Evolutionary conservation across 2,888 invertebrate species (phyloP).

Genomic region (Strigamia transsilvanica): DNA sequence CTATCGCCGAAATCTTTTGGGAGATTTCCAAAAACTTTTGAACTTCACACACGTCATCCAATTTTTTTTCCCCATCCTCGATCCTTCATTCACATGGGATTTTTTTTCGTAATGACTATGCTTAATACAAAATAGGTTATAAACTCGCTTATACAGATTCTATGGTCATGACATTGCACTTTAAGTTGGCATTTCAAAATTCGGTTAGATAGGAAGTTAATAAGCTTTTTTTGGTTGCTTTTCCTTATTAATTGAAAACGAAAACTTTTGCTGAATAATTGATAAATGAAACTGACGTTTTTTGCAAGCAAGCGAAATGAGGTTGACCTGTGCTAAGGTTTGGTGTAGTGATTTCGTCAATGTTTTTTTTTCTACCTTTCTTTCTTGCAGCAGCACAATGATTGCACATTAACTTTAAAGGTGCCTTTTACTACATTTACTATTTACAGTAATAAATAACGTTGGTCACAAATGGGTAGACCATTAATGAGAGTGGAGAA

Average conservation of each 20-base stretch:
- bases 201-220: background rate
- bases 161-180: background rate
- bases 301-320: background rate
- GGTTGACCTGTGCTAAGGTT: background rate
- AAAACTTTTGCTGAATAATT: background rate
- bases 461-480: background rate
- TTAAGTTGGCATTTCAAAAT: background rate
- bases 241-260: background rate
- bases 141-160: background rate
- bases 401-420: background rate
- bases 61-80: background rate
- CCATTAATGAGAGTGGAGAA: background rate
- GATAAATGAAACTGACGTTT: background rate
- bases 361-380: background rate
- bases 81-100: background rate
- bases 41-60: background rate
- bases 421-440: background rate
- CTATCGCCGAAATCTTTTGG: background rate
- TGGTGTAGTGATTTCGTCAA: background rate
- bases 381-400: background rate
- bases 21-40: background rate
- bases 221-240: background rate
- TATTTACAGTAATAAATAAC: conserved; percentile 11
- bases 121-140: background rate
- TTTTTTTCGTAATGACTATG: background rate